Evolutionary conservation across 2,888 invertebrate genomes (phyloP).

Genomic region (Cheilosia variabilis): DNA sequence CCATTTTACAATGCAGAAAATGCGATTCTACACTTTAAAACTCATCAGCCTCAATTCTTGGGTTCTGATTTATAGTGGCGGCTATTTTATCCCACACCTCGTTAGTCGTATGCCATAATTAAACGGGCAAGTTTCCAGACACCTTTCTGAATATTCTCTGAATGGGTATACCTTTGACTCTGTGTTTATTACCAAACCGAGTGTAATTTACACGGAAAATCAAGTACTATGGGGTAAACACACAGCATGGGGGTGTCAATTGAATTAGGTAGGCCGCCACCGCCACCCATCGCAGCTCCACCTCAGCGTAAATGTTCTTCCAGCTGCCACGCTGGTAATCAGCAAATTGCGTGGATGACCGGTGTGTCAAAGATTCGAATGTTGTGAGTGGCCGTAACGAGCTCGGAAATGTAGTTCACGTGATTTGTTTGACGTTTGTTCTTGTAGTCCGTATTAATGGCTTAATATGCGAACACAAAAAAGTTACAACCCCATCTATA

Average conservation of each 20-base stretch:
- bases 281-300: conserved; percentile 5
- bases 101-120: conserved; percentile 53
- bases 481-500: conserved; percentile 7
- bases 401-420: not conserved
- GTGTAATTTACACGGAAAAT: conserved; percentile 59
- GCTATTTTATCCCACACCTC: conserved; percentile 55
- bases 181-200: conserved; percentile 25
- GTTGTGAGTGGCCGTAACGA: conserved; percentile 10
- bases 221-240: conserved; percentile 45
- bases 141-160: conserved; percentile 60
- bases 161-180: not conserved
- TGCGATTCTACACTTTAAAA: conserved; percentile 71
- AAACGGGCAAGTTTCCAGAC: conserved; percentile 38
- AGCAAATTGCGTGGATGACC: conserved; percentile 74
- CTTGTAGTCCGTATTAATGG: conserved; percentile 6
- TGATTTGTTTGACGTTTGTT: conserved; percentile 1
- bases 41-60: conserved; percentile 56
- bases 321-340: conserved; percentile 46
- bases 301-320: too few species aligned
- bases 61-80: conserved; percentile 34
- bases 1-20: conserved; percentile 9
- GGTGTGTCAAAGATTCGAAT: conserved; percentile 61
- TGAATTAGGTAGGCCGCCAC: conserved; percentile 51
- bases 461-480: not conserved
- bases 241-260: conserved; percentile 62